A percentile compares a stretch with the other conserved stretches of the same genome.
Conservation (phyloP, 2,113 vertebrate genomes). For the Marcusenius ussheri region DNA sequence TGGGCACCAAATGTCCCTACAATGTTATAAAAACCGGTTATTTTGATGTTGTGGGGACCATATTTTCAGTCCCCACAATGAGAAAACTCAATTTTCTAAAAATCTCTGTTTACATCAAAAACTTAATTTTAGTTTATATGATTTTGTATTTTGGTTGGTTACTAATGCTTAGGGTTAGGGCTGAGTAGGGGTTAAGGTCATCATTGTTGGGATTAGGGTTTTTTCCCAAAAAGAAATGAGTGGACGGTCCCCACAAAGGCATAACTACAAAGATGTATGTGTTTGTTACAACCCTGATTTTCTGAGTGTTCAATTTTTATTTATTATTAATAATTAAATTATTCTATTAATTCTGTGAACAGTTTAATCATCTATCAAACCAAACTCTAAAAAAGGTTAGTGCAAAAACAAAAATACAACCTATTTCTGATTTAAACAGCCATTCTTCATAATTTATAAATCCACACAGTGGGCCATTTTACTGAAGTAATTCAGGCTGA, state of each 20-base stretch:
- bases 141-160: not conserved
- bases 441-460: not conserved
- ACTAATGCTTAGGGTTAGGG: not conserved
- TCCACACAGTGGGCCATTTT: not conserved
- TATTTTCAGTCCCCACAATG: not conserved
- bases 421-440: not conserved
- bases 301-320: not conserved
- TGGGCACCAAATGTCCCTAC: not conserved
- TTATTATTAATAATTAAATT: not conserved
- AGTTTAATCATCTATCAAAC: not conserved
- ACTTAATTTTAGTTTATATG: not conserved
- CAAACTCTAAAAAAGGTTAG: not conserved
- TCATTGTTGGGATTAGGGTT: not conserved
- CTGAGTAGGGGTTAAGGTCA: not conserved
- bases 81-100: not conserved
- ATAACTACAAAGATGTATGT: not conserved
- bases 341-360: not conserved
- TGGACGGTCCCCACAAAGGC: not conserved
- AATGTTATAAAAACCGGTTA: not conserved
- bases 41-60: not conserved
- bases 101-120: not conserved
- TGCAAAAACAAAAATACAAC: not conserved
- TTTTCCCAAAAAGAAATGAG: not conserved
- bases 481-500: not conserved
- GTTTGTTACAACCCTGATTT: not conserved